phyloP scores from a whole-genome alignment of 64 coral and sea anemone species.

The Acropora yongei region DNA sequence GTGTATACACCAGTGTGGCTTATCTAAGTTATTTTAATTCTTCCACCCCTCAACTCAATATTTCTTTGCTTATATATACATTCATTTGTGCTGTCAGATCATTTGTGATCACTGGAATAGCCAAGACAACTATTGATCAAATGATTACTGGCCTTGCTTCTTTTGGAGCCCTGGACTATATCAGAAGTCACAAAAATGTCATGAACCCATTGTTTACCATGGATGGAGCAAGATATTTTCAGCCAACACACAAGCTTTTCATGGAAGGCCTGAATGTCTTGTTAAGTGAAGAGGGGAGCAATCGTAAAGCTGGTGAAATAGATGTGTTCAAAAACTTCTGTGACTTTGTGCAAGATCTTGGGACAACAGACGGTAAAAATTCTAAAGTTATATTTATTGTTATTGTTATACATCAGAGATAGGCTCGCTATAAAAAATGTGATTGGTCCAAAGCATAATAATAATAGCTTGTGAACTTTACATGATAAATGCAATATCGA shows the following conservation, averaged over 20 bases:
- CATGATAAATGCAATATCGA: conserved; percentile 1
- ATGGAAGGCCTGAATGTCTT: conserved; percentile 70
- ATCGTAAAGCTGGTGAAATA: conserved; percentile 57
- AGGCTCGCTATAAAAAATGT: conserved; percentile 60
- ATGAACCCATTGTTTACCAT: conserved; percentile 73
- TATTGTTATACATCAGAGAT: neutral
- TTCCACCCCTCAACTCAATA: neutral
- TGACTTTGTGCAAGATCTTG: conserved; percentile 67
- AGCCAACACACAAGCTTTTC: conserved; percentile 63
- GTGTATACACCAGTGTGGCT: neutral
- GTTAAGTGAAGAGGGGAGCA: conserved; percentile 63
- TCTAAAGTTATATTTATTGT: conserved; percentile 27
- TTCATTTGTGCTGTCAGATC: conserved; percentile 64
- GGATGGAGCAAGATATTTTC: conserved; percentile 59
- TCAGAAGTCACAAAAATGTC: conserved; percentile 69
- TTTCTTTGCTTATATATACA: neutral
- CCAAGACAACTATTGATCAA: conserved; percentile 74
- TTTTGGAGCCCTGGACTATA: conserved; percentile 67
- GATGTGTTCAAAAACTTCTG: conserved; percentile 76
- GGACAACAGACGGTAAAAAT: conserved; percentile 55
- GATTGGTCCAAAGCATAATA: no score
- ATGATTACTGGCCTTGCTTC: conserved; percentile 65
- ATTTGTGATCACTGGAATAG: conserved; percentile 80
- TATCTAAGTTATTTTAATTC: neutral
- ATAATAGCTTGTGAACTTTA: conserved; percentile 17